A percentile compares a stretch with the other conserved stretches of the same genome.
Evolutionary conservation across 1,140 invertebrate genomes (phyloP).

Genomic region (Zeugodacus cucurbitae): DNA sequence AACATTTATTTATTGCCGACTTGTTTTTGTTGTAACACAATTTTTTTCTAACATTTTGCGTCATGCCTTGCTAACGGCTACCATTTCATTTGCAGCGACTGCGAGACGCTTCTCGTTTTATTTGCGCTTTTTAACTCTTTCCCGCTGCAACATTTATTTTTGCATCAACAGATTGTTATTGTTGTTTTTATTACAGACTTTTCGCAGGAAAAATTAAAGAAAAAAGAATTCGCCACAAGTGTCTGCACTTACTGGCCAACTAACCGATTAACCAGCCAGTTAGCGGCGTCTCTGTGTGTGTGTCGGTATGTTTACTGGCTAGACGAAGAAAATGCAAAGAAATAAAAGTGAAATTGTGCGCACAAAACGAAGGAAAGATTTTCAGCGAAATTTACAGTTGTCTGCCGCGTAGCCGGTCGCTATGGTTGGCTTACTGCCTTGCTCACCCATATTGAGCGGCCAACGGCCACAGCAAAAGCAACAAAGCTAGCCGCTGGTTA

Average conservation of each 20-base stretch:
- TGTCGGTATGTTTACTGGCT: neutral
- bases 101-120: neutral
- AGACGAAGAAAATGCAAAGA: neutral
- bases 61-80: neutral
- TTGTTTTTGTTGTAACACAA: neutral
- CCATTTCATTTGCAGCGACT: neutral
- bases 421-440: slow-evolving; percentile 23
- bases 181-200: neutral
- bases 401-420: neutral
- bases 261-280: slow-evolving; percentile 10
- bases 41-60: neutral
- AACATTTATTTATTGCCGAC: neutral
- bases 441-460: slow-evolving; percentile 4
- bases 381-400: neutral
- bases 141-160: neutral
- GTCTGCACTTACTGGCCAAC: slow-evolving; percentile 29
- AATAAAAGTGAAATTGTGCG: neutral
- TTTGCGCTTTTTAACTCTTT: neutral
- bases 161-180: slow-evolving; percentile 14
- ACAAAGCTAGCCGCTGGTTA: neutral
- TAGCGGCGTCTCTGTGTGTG: neutral
- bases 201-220: neutral
- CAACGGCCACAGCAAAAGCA: neutral
- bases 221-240: neutral
- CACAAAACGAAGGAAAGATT: neutral